These are phyloP conservation scores for Bucco capensis DNA, from an alignment of 2,113 vertebrate genomes.

Conservation along the genomic window DNA sequence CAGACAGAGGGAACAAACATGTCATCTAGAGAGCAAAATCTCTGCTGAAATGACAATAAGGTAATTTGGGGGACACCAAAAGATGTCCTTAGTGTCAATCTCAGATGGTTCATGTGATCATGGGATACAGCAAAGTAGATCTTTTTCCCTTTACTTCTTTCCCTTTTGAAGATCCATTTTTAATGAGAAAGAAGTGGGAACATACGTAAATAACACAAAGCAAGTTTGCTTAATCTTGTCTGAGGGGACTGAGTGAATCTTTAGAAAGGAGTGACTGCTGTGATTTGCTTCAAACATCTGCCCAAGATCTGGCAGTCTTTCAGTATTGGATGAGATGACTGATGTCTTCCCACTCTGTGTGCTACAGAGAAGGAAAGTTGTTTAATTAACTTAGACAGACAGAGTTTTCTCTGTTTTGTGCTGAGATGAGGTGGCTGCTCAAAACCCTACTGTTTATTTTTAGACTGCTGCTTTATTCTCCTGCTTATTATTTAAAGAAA, in stretches of 20 bases:
- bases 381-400: neutral
- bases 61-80: neutral
- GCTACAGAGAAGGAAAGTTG: neutral
- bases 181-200: neutral
- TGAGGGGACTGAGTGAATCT: neutral
- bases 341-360: neutral
- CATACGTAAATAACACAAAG: neutral
- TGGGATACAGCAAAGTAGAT: neutral
- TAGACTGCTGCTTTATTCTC: neutral
- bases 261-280: neutral
- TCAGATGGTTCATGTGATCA: neutral
- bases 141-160: neutral
- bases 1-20: neutral
- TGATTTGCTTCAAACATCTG: neutral
- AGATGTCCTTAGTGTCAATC: neutral
- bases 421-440: neutral
- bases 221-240: neutral
- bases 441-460: neutral
- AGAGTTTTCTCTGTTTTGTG: neutral
- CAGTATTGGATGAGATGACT: neutral
- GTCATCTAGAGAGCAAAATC: neutral
- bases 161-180: neutral
- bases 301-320: neutral
- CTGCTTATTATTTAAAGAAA: neutral
- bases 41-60: neutral